Base-by-base conservation (phyloP, 2,888 invertebrate genomes). In the Cerastoderma edule region DNA sequence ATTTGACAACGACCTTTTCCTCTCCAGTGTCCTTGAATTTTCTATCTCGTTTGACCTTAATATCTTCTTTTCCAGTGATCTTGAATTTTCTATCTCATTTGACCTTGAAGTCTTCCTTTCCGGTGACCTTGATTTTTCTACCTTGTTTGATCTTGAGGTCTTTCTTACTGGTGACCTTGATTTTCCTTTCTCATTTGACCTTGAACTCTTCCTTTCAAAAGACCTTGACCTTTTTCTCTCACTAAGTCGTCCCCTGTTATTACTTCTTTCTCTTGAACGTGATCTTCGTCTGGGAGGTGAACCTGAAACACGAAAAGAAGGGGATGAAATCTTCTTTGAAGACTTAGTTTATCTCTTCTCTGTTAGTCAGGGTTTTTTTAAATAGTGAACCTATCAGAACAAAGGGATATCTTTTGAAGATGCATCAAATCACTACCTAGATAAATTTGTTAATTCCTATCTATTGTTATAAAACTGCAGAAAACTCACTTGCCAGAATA, bases 211-310 rank as follows among this genome's bases (percentile, higher is more conserved):
- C 53, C 54, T 44, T 27, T 28, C 19, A 24, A 22, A 44, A n/a
- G n/a, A 10, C 22, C 27, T 39, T 46, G 32, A 22, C 39, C 54
- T 67, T 16, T 4, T 46, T 13, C 46, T 44, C 4, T 50, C 57
- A 19, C 44, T 56, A n/a, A 27, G n/a, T 22, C 32, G 28, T 30
- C 50, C 46, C 53, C 24, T 8, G n/a, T 16, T 60, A 33, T 33
- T 56, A 39, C 46, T 46, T 28, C 53, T 67, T 1, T 67, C 67
- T 44, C 73, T 53, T 53, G 53, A n/a, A n/a, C n/a, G n/a, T n/a
- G n/a, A 53, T 10, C 56, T 28, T 10, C 32, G 30, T 56, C 56
- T 56, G 3, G 3, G 3, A 56, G 56, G 56, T 28, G 44, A 67
- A 24, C 53, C 33, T 67, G 10, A 50, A 30, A 32, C n/a, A 10